Conservation (phyloP, 2,113 vertebrate genomes). For the Spea multiplicata region DNA sequence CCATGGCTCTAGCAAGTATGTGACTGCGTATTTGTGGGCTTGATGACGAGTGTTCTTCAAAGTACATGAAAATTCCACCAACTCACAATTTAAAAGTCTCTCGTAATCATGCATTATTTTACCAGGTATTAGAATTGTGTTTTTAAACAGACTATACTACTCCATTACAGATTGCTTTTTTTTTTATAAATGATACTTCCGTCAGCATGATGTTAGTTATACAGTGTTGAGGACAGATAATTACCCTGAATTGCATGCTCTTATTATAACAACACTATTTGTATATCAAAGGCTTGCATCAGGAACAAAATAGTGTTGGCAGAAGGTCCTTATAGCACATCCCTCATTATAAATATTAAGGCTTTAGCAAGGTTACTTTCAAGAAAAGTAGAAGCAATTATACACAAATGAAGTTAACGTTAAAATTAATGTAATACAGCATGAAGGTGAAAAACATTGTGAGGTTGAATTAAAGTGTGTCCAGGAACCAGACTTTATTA, state of each 20-base stretch:
- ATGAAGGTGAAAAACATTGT: conserved; percentile 26
- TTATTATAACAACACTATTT: background rate
- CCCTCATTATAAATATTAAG: conserved; percentile 20
- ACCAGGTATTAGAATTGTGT: too few relatives aligned
- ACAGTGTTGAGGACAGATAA: background rate
- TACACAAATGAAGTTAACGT: conserved; percentile 10
- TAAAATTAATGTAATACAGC: conserved; percentile 11
- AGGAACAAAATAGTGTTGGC: background rate
- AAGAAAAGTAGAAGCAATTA: conserved; percentile 23
- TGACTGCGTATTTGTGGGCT: too few relatives aligned
- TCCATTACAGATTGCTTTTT: background rate
- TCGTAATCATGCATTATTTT: background rate
- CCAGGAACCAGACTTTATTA: background rate
- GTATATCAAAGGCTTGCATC: background rate
- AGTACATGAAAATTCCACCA: background rate
- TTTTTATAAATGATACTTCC: background rate
- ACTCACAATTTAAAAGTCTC: background rate
- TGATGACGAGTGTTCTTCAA: too few relatives aligned
- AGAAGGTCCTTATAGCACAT: background rate
- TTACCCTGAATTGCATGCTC: background rate
- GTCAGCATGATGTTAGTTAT: background rate
- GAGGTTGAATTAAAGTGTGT: background rate
- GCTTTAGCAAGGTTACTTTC: conserved; percentile 16
- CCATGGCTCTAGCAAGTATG: too few relatives aligned
- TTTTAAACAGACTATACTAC: background rate